Percentiles rank a stretch among this genome's conserved stretches.
Evolutionary conservation across 2,888 invertebrate genomes (phyloP).

Genomic region (Blastobasis lacticolella): DNA sequence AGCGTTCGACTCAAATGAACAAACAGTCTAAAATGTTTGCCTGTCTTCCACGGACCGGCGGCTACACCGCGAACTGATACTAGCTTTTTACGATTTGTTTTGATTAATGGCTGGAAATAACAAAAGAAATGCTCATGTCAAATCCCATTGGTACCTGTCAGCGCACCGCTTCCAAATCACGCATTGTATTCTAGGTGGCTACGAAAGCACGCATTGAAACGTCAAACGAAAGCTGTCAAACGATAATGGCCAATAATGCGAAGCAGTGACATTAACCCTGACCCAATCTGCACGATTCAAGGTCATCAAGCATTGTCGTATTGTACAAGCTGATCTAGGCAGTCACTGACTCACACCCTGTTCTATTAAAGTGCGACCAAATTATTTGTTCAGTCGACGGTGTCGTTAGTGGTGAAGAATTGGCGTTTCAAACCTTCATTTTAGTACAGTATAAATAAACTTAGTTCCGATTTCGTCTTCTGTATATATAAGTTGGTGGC

Average conservation of each 20-base stretch:
- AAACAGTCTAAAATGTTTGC: no score
- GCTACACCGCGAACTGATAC: no score
- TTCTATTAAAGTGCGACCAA: neutral
- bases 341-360: conserved; percentile 7
- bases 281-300: conserved; percentile 27
- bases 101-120: no score
- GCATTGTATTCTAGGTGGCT: neutral
- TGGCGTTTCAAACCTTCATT: no score
- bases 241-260: conserved; percentile 35
- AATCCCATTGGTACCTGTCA: neutral
- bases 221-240: conserved; percentile 42
- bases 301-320: conserved; percentile 9
- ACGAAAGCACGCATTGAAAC: conserved; percentile 8
- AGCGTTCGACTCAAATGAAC: no score
- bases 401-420: no score
- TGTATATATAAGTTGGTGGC: no score
- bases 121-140: neutral
- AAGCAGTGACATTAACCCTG: conserved; percentile 27
- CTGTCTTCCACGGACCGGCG: no score
- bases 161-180: conserved; percentile 10
- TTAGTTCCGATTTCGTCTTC: no score
- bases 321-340: conserved; percentile 1
- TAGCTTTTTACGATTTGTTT: no score
- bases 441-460: no score
- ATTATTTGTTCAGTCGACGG: neutral